A percentile compares a stretch with the other conserved stretches of the same genome.
These are phyloP conservation scores for Diarsia rubi DNA, from an alignment of 2,888 invertebrate species.

Conservation along the genomic window DNA sequence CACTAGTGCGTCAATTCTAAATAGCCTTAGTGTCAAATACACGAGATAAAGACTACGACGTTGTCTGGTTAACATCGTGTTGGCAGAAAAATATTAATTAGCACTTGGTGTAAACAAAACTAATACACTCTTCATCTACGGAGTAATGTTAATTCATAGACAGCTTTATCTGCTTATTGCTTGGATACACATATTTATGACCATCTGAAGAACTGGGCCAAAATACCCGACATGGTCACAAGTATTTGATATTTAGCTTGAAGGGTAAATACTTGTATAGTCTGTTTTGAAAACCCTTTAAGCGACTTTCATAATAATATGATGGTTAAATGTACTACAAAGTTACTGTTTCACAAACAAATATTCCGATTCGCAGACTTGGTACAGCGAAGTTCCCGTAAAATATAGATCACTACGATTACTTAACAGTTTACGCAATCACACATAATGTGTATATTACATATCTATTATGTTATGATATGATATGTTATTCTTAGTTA, in stretches of 20 bases:
- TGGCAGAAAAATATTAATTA: constrained; percentile 11
- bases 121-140: background rate
- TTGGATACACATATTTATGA: background rate
- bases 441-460: constrained; percentile 43
- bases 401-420: constrained; percentile 31
- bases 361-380: background rate
- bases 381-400: background rate
- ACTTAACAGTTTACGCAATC: constrained; percentile 64
- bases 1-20: constrained; percentile 12
- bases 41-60: constrained; percentile 11
- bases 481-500: too few relatives aligned
- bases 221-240: background rate
- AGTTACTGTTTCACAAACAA: background rate
- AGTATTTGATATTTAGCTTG: background rate
- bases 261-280: background rate
- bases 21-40: constrained; percentile 19
- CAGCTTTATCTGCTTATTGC: background rate
- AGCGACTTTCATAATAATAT: background rate
- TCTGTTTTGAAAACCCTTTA: background rate
- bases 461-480: too few relatives aligned
- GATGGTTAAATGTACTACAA: background rate
- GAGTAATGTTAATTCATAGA: background rate
- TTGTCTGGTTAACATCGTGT: background rate
- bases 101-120: background rate
- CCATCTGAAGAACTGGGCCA: background rate